phyloP scores from a whole-genome alignment of 2,888 invertebrate genomes.

The Cancer borealis region DNA sequence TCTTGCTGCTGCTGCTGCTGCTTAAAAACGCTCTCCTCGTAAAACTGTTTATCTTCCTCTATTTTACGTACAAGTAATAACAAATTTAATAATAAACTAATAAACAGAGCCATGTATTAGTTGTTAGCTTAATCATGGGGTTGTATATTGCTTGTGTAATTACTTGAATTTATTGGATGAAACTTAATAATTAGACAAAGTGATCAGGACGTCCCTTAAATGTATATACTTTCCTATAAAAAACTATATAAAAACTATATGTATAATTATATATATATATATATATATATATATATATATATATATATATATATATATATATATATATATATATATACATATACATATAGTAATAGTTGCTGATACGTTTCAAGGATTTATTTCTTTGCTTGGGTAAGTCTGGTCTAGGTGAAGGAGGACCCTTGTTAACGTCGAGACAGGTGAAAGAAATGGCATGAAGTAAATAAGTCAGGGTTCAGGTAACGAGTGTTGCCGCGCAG shows the following conservation, averaged over 20 bases:
- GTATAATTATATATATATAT: background rate
- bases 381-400: background rate
- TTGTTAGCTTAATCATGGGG: background rate
- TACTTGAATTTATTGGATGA: background rate
- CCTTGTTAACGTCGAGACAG: background rate
- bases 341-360: background rate
- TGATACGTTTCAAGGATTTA: background rate
- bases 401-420: background rate
- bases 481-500: background rate
- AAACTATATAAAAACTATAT: background rate
- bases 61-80: background rate
- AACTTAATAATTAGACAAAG: background rate
- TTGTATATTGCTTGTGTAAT: background rate
- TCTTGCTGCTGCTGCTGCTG: too few relatives aligned
- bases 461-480: constrained; percentile 1
- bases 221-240: background rate
- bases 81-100: background rate
- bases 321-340: background rate
- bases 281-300: background rate
- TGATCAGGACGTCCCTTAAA: background rate
- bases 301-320: background rate
- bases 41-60: background rate
- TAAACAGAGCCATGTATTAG: background rate
- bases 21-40: background rate
- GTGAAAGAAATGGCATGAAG: background rate